A percentile compares a stretch with the other conserved stretches of the same genome.
phyloP scores from a whole-genome alignment of 2,113 vertebrate genomes.

The Hydrochoerus hydrochaeris region DNA sequence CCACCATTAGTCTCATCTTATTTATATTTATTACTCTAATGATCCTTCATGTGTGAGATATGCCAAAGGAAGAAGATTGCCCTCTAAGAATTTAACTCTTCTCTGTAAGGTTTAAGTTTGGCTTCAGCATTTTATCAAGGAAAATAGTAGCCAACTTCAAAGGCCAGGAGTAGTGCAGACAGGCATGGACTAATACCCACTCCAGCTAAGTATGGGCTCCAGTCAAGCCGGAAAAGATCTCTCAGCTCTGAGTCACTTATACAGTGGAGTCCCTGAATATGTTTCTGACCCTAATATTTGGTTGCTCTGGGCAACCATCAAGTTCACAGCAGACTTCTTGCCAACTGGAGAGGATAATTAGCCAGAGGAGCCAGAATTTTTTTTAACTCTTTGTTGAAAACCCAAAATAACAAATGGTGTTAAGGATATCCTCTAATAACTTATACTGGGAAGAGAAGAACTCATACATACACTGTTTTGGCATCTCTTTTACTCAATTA shows the following conservation, averaged over 20 bases:
- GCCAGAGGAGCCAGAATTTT: conserved; percentile 52
- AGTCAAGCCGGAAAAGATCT: conserved; percentile 62
- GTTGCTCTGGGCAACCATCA: conserved; percentile 82
- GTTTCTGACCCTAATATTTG: conserved; percentile 80
- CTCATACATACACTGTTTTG: not conserved
- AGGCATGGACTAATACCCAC: conserved; percentile 65
- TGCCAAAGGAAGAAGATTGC: not conserved
- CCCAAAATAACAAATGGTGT: conserved; percentile 56
- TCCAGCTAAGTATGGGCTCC: conserved; percentile 52
- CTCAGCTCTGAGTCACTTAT: conserved; percentile 76
- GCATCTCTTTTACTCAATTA: not conserved
- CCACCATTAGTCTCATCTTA: not conserved
- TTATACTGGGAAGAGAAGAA: not conserved
- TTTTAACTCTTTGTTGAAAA: conserved; percentile 75
- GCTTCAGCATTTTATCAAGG: conserved; percentile 4
- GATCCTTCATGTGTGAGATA: not conserved
- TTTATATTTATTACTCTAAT: conserved; percentile 34
- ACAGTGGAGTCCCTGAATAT: conserved; percentile 66
- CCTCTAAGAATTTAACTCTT: not conserved
- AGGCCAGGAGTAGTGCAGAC: not conserved
- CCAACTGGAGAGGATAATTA: conserved; percentile 77
- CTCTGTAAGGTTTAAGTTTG: not conserved
- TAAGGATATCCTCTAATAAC: not conserved
- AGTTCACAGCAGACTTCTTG: conserved; percentile 73
- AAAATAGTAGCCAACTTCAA: not conserved